Evolutionary conservation across 2,797 vertebrate genomes (phyloP), one percentile per base, ranked within the genome.

Genomic region (Hirundo rustica): DNA sequence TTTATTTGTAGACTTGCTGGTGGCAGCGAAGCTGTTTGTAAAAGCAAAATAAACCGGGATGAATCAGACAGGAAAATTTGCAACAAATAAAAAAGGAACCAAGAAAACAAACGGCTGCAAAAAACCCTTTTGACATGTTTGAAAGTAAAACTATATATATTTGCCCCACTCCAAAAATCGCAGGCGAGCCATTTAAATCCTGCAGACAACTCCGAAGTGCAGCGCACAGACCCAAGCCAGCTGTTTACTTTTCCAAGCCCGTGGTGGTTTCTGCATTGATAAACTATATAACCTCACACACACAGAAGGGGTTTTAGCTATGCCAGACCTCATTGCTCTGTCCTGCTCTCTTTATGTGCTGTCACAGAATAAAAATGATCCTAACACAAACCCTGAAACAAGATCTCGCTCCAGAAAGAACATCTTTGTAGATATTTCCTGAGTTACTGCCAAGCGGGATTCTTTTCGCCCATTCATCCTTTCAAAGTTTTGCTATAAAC

Each of bases 161-260:
- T 93, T 91, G 81, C 38, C 51, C 32, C 3, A 1, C 74, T 93
- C 72, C 11, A 5, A 71, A 95, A 88, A 87, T 90, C 5, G 29
- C 92, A 61, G 75, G 78, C 88, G 36, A 79, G 78, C 92, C 67
- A 32, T 83, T 94, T 88, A 91, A 94, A 93, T 77, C 88, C 92
- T 58, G 57, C 91, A 91, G 91, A 84, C 66, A 53, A 89, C 76
- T 88, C 85, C 7, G 3, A 85, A 96, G 82, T 34, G 34, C 85
- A 60, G 88, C 25, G 5, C 88, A 21, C 67, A 91, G 70, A 86
- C 91, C 72, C 91, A 65, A 90, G 76, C 94, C 96, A 96, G 95
- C 93, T 96, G 96, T 97, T 96, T 95, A 89, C 80, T 95, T 97
- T 97, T 96, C 92, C 92, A 90, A 96, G 93, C 85, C 92, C 26